Conservation (phyloP, 2,113 vertebrate genomes). For the Cygnus atratus region DNA sequence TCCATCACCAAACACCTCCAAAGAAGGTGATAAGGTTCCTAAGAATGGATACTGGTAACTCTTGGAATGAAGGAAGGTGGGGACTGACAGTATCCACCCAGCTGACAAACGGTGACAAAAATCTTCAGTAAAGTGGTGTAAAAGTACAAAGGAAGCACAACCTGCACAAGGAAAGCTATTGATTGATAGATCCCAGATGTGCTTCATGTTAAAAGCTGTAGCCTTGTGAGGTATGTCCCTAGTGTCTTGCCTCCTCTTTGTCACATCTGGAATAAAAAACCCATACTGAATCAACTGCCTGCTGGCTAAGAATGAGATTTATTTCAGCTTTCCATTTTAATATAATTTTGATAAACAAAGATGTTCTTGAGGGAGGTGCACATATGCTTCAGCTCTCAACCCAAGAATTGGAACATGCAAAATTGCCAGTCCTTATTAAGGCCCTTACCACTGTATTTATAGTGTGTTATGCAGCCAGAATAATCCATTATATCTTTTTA, state of each 20-base stretch:
- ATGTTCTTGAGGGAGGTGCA: not conserved
- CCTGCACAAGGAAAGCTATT: not conserved
- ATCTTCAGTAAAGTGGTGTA: not conserved
- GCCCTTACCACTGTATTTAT: not conserved
- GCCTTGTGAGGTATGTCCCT: not conserved
- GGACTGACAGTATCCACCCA: slow-evolving; percentile 1
- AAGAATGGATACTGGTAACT: not conserved
- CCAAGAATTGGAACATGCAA: not conserved
- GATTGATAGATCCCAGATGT: not conserved
- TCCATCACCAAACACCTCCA: slow-evolving; percentile 1
- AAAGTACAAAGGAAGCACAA: not conserved
- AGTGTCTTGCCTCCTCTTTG: not conserved
- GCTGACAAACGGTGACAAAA: not conserved
- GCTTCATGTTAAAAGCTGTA: not conserved
- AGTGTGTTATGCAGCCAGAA: not conserved
- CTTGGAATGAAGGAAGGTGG: not conserved
- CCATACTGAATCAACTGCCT: not conserved
- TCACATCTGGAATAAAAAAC: not conserved
- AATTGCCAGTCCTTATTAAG: not conserved
- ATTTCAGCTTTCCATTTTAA: not conserved
- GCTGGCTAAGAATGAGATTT: not conserved
- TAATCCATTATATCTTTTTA: not conserved
- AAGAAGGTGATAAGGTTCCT: not conserved
- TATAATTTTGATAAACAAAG: not conserved
- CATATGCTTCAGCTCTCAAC: not conserved